Percentiles rank a stretch among this genome's conserved stretches.
Evolutionary conservation across 2,888 invertebrate genomes (phyloP).

Genomic region (Limenitis camilla): DNA sequence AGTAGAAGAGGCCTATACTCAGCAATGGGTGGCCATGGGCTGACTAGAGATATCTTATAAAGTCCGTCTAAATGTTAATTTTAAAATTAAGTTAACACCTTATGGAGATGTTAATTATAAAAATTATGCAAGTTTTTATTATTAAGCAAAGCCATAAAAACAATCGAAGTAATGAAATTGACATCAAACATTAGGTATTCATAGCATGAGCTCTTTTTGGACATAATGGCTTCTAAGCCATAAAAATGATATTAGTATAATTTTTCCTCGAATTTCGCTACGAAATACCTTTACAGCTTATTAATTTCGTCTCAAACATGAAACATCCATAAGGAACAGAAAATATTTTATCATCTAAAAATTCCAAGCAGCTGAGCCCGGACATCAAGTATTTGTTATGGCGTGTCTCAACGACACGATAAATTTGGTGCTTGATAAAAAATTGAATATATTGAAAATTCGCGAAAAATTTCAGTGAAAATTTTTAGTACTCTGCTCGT

Average conservation of each 20-base stretch:
- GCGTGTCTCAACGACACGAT: conserved; percentile 14
- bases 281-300: conserved; percentile 7
- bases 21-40: too few relatives aligned
- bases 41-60: too few relatives aligned
- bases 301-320: conserved; percentile 7
- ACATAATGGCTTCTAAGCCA: too few relatives aligned
- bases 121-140: too few relatives aligned
- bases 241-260: conserved; percentile 16
- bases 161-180: too few relatives aligned
- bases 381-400: conserved; percentile 12
- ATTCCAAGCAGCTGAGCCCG: conserved; percentile 23
- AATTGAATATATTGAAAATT: conserved; percentile 30
- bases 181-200: too few relatives aligned
- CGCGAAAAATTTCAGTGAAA: conserved; percentile 20
- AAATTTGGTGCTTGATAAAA: conserved; percentile 16
- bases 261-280: neutral
- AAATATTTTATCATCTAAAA: conserved; percentile 16
- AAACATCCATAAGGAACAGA: conserved; percentile 4
- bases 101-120: too few relatives aligned
- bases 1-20: too few relatives aligned
- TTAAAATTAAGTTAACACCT: too few relatives aligned
- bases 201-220: too few relatives aligned
- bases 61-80: too few relatives aligned
- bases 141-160: too few relatives aligned
- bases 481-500: conserved; percentile 42